Evolutionary conservation across 2,113 vertebrate species (phyloP), one percentile per base, ranked within the genome.

Genomic region (Silurus asotus): DNA sequence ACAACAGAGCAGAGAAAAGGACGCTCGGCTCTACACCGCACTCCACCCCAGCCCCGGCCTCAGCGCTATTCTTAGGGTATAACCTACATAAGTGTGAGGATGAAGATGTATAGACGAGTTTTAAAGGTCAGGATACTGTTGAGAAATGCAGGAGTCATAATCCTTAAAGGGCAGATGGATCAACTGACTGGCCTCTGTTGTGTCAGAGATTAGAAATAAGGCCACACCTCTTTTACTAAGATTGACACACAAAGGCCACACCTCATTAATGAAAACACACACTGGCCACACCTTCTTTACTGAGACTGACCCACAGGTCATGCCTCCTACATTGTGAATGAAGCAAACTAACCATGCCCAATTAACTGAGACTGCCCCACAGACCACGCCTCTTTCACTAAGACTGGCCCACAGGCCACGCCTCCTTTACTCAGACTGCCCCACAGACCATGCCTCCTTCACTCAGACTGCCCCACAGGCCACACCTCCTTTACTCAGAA

Each of bases 1-100:
- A 87, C 87, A 90, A 61, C n/a, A 64, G 77, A 49, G 82, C 49
- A 76, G 88, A 84, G 82, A 84, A 80, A 53, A 65, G 45, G 59
- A 75, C 49, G 45, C 8, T n/a, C 19, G 70, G 80, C 37, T 37
- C 37, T 37, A 37, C 37, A 37, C 37, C 37, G 2, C 37, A 37
- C 2, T 2, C 37, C 37, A 37, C 37, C 37, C 37, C 37, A 37
- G 37, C 37, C 37, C 37, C 37, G 1, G 37, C 48, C 83, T 53
- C 49, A 15, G 74, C 19, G 23, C 56, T 72, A 74, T 75, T 14
- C 69, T 76, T 51, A 28, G 83, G 55, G 55, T 61, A 25, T 25
- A 76, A n/a, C 82, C 64, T 74, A 58, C 70, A 76, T 56, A 51
- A 10, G 15, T 20, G 5, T 48, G 17, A 3, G 56, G 28, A 10